Base-by-base conservation (phyloP, 2,797 vertebrate species). In the Vespertilio murinus region DNA sequence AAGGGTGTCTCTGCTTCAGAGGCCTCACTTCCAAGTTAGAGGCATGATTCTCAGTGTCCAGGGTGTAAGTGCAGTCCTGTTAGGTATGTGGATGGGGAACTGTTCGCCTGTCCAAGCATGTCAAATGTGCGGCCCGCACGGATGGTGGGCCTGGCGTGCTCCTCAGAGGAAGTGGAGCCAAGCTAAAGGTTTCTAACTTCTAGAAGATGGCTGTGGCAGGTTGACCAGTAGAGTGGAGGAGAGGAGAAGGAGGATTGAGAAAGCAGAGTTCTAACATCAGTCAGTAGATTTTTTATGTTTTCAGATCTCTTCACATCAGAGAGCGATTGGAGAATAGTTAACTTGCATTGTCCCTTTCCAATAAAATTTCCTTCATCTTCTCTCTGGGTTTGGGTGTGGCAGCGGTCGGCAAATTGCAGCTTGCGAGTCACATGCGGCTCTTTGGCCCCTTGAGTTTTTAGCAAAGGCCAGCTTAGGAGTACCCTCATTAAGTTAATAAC, bases 251-350 rank as follows among this genome's bases (percentile, higher is more conserved):
- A 90, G 17, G 17, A 33, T 10, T 25, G 73, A 11, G 28, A 38
- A 69, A 87, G 20, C 22, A 83, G 38, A 90, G 18, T 87, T 81
- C 64, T 45, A 52, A 75, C 18, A 35, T 16, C 8, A 65, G 17
- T 28, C 20, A 35, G n/a, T 70, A 23, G 82, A 84, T 75, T 90
- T 93, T 90, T 42, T 65, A 45, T 40, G 9, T 83, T 90, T 78
- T 47, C 20, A 67, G 6, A 17, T 80, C 8, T 56, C 2, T 54
- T 61, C 40, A 38, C 25, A n/a, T 82, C 23, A 92, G 71, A 61
- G 65, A 83, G 65, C 56, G 56, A 23, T 23, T 82, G 23, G 25
- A 59, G 23, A 64, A 9, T 56, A 40, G 42, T 83, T 87, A 49
- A 49, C 22, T 77, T 89, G 25, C 35, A 7, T 67, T 65, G 9